Percentiles rank a stretch among this genome's conserved stretches.
Conservation (phyloP, 2,113 vertebrate genomes). For the Ammodytes dubius region DNA sequence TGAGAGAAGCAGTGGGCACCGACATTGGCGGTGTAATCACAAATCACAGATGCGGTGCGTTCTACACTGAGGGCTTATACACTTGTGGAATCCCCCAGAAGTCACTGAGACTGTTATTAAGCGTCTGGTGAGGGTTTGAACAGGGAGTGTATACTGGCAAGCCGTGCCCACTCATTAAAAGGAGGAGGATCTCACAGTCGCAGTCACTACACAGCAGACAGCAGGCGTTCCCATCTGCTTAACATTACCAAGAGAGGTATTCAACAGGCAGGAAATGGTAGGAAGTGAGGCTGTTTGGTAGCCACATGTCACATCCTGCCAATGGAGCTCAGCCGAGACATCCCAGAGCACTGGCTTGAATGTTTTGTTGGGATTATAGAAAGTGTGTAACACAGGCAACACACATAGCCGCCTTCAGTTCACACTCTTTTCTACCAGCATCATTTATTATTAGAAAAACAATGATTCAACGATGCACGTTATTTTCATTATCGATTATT, state of each 20-base stretch:
- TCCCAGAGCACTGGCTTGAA: constrained; percentile 6
- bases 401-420: neutral
- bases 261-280: constrained; percentile 60
- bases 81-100: constrained; percentile 64
- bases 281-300: constrained; percentile 44
- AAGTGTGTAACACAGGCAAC: neutral
- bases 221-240: constrained; percentile 67
- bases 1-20: constrained; percentile 33
- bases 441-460: no score
- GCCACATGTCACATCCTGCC: constrained; percentile 65
- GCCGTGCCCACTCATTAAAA: constrained; percentile 70
- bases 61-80: constrained; percentile 49
- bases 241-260: constrained; percentile 57
- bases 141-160: constrained; percentile 64
- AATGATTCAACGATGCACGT: neutral
- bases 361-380: constrained; percentile 6
- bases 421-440: neutral
- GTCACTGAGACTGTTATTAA: constrained; percentile 72
- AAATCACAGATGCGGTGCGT: constrained; percentile 58
- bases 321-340: constrained; percentile 35
- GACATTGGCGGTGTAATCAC: constrained; percentile 38
- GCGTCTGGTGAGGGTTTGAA: constrained; percentile 67
- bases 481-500: no score
- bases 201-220: constrained; percentile 59
- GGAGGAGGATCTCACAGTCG: constrained; percentile 57